Conservation (phyloP, 2,888 invertebrate species). For the Phrixothrix hirtus region DNA sequence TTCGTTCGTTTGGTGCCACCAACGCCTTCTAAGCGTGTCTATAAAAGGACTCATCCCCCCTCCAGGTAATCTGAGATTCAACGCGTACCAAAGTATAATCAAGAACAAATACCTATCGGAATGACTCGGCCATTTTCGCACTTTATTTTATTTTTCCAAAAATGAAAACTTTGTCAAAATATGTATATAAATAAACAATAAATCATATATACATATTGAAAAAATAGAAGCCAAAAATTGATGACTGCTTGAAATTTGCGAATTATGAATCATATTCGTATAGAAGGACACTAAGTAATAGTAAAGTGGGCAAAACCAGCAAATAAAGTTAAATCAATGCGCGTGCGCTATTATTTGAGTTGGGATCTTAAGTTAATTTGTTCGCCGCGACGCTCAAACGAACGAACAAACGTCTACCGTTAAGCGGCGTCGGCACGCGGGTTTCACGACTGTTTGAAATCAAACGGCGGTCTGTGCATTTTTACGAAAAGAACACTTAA, state of each 20-base stretch:
- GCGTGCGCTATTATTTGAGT: slow-evolving; percentile 41
- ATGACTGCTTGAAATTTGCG: slow-evolving; percentile 47
- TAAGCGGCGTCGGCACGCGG: slow-evolving; percentile 62
- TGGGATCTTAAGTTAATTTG: slow-evolving; percentile 47
- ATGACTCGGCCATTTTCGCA: slow-evolving; percentile 9
- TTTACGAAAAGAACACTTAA: slow-evolving; percentile 14
- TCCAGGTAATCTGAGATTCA: slow-evolving; percentile 57
- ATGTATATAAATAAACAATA: not conserved
- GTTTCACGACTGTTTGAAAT: slow-evolving; percentile 51
- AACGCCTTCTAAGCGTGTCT: slow-evolving; percentile 46
- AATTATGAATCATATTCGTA: slow-evolving; percentile 49
- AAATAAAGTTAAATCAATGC: slow-evolving; percentile 29
- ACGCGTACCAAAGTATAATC: slow-evolving; percentile 37
- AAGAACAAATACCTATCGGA: slow-evolving; percentile 18
- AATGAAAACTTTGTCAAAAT: not conserved
- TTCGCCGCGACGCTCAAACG: slow-evolving; percentile 61
- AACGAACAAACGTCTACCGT: slow-evolving; percentile 64
- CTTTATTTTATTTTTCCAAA: not conserved
- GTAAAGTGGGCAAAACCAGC: slow-evolving; percentile 17
- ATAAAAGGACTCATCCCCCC: slow-evolving; percentile 57
- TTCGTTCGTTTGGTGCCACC: slow-evolving; percentile 27
- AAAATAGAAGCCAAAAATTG: slow-evolving; percentile 45
- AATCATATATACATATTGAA: slow-evolving; percentile 7
- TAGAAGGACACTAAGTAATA: slow-evolving; percentile 35
- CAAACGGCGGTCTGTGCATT: slow-evolving; percentile 53